phyloP scores from a whole-genome alignment of 2,888 invertebrate genomes.

The Pseudeuparius sepicola region DNA sequence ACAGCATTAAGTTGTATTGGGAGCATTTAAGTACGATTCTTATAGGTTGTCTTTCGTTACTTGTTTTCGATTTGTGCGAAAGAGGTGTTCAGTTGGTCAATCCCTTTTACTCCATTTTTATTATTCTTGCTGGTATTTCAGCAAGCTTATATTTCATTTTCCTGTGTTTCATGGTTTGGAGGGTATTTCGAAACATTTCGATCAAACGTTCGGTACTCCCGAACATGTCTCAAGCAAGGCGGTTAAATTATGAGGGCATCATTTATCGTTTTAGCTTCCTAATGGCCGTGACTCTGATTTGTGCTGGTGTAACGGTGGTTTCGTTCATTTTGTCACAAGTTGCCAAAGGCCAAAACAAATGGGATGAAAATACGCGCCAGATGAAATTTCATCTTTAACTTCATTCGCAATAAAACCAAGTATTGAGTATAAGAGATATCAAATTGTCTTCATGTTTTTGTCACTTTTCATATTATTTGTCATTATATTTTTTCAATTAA shows the following conservation, averaged over 20 bases:
- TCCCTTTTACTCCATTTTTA: slow-evolving; percentile 95
- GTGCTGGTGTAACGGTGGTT: slow-evolving; percentile 79
- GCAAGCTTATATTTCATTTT: slow-evolving; percentile 89
- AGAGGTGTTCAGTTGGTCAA: slow-evolving; percentile 90
- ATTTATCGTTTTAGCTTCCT: slow-evolving; percentile 98
- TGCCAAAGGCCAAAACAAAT: slow-evolving; percentile 90
- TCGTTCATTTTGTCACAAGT: slow-evolving; percentile 92
- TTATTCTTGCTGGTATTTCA: slow-evolving; percentile 84
- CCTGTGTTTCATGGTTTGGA: slow-evolving; percentile 87
- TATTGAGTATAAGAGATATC: slow-evolving; percentile 68
- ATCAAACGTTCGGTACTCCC: slow-evolving; percentile 78
- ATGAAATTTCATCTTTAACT: slow-evolving; percentile 83
- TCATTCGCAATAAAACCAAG: slow-evolving; percentile 77
- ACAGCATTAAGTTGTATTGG: slow-evolving; percentile 82
- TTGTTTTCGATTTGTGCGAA: slow-evolving; percentile 96
- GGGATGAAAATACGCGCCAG: slow-evolving; percentile 78
- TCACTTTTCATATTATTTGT: too few relatives aligned
- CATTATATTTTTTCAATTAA: too few relatives aligned
- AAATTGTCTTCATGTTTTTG: too few relatives aligned
- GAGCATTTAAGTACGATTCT: slow-evolving; percentile 87
- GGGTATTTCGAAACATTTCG: slow-evolving; percentile 85
- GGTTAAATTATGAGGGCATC: slow-evolving; percentile 90
- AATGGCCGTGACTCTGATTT: slow-evolving; percentile 88
- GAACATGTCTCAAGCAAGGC: slow-evolving; percentile 83
- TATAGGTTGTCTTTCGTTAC: slow-evolving; percentile 79